phyloP scores from a whole-genome alignment of 2,113 vertebrate genomes.

The Syngnathus typhle region DNA sequence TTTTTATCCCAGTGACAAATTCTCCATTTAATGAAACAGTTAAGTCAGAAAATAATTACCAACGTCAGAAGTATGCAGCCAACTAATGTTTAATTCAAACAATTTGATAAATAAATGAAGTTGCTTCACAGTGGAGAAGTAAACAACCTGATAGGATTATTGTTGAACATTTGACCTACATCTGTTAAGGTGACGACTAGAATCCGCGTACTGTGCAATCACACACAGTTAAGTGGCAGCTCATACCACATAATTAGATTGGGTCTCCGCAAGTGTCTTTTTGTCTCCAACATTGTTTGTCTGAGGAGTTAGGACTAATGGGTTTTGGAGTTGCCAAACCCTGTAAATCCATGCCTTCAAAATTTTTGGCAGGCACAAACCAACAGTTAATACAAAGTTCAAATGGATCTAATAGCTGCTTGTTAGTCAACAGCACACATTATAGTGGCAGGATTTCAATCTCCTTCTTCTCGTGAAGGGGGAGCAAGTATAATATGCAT shows the following conservation, averaged over 20 bases:
- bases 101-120: not conserved
- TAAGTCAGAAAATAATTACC: not conserved
- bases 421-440: not conserved
- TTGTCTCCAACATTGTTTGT: not conserved
- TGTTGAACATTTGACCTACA: not conserved
- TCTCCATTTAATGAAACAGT: constrained; percentile 4
- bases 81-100: constrained; percentile 6
- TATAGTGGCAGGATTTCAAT: constrained; percentile 11
- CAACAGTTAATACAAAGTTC: constrained; percentile 7
- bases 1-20: not conserved
- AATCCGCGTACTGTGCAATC: not conserved
- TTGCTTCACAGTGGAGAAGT: not conserved
- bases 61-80: not conserved
- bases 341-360: constrained; percentile 6
- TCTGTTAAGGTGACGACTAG: not conserved
- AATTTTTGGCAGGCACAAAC: constrained; percentile 24
- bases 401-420: not conserved
- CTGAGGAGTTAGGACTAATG: constrained; percentile 20
- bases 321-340: not conserved
- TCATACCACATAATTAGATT: constrained; percentile 15
- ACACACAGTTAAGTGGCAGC: not conserved
- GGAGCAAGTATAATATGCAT: not conserved
- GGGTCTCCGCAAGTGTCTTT: constrained; percentile 17
- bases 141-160: constrained; percentile 8
- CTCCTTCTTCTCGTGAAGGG: not conserved